Percentiles rank a stretch among this genome's conserved stretches.
Evolutionary conservation across 2,113 vertebrate genomes (phyloP).

Genomic region (Carassius carassius): DNA sequence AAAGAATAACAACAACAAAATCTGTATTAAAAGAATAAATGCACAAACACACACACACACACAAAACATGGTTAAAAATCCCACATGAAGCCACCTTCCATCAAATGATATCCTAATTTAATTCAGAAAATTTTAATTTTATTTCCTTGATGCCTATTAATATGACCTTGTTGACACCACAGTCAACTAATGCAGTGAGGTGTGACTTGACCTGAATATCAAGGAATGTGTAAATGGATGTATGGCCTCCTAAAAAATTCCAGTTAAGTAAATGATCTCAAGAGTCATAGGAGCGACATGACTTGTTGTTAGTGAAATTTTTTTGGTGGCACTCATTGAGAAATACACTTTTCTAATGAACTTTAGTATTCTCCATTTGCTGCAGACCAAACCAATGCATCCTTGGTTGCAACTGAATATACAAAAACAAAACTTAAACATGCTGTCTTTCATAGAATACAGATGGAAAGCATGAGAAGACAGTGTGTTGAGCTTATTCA

Average conservation of each 20-base stretch:
- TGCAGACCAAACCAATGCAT: slow-evolving; percentile 15
- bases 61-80: too few species aligned
- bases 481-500: slow-evolving; percentile 36
- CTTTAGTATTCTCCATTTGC: slow-evolving; percentile 16
- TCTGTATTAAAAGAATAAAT: background rate
- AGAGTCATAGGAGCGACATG: background rate
- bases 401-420: slow-evolving; percentile 23
- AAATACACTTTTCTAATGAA: background rate
- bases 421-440: slow-evolving; percentile 34
- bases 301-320: background rate
- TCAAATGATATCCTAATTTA: too few species aligned
- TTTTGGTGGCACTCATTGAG: too few species aligned
- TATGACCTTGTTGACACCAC: slow-evolving; percentile 34
- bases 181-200: background rate
- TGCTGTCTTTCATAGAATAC: slow-evolving; percentile 36
- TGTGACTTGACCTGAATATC: slow-evolving; percentile 39
- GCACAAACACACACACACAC: background rate
- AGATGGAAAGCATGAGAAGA: slow-evolving; percentile 37
- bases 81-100: too few species aligned
- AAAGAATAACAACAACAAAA: background rate
- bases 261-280: slow-evolving; percentile 37
- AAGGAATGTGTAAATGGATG: slow-evolving; percentile 39
- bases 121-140: background rate
- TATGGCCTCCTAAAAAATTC: background rate
- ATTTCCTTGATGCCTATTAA: slow-evolving; percentile 10